Evolutionary conservation across 2,113 vertebrate species (phyloP).

Genomic region (Mastomys natalensis): DNA sequence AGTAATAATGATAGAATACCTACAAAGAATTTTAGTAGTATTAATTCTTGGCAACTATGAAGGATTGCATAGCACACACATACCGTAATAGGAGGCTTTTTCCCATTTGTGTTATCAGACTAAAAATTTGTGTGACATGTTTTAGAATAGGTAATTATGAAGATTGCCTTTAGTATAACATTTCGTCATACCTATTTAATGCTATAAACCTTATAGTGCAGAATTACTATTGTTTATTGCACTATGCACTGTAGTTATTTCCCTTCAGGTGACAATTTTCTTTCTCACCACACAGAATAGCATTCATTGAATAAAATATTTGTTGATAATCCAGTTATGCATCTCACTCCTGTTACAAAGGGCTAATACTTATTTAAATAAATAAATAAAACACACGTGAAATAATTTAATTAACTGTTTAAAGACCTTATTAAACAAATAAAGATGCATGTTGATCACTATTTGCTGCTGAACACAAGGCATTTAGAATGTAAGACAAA

Average conservation of each 20-base stretch:
- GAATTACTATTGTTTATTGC: neutral
- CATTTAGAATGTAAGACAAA: constrained; percentile 18
- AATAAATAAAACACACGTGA: neutral
- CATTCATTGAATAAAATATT: neutral
- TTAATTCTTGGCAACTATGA: neutral
- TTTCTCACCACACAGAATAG: neutral
- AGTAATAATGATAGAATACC: constrained; percentile 3
- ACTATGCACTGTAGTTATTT: neutral
- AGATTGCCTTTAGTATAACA: neutral
- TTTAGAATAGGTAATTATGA: constrained; percentile 36
- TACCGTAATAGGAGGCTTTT: neutral
- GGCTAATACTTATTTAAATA: neutral
- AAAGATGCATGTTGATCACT: neutral
- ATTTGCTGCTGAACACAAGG: neutral
- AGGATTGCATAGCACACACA: neutral
- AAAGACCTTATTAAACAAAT: neutral
- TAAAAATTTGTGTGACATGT: constrained; percentile 28
- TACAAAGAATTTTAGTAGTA: neutral
- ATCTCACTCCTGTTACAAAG: neutral
- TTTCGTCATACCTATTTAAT: neutral
- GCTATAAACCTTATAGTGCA: neutral
- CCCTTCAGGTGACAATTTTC: neutral
- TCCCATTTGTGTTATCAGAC: constrained; percentile 25
- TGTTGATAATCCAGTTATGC: neutral
- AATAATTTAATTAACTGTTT: neutral